Conservation (phyloP, 2,797 vertebrate genomes). For the Phoxinus dragarum region DNA sequence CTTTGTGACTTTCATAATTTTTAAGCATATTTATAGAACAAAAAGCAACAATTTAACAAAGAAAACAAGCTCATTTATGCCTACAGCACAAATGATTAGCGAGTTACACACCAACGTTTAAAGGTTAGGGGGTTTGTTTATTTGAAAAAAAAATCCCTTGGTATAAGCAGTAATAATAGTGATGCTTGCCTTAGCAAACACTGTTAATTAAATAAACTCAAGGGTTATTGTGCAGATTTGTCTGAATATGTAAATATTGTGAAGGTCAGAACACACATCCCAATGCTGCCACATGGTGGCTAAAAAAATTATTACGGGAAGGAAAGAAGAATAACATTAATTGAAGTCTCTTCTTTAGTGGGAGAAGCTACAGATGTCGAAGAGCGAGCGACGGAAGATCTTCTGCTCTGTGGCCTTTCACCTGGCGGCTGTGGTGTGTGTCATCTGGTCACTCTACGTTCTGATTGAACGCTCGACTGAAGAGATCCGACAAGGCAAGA, state of each 20-base stretch:
- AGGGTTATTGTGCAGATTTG: neutral
- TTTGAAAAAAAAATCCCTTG: neutral
- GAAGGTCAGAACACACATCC: neutral
- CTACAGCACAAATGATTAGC: neutral
- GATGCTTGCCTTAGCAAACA: neutral
- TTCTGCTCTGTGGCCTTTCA: constrained; percentile 95
- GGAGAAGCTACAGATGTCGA: constrained; percentile 96
- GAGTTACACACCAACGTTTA: neutral
- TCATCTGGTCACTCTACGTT: constrained; percentile 93
- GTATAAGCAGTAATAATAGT: neutral
- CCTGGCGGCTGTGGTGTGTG: constrained; percentile 90
- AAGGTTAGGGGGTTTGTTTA: neutral
- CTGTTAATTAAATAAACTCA: neutral
- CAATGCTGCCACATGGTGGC: constrained; percentile 33
- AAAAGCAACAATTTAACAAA: neutral
- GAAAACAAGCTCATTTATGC: neutral
- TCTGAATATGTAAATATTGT: neutral
- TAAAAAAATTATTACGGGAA: neutral
- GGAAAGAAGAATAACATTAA: neutral
- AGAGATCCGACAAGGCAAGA: constrained; percentile 92
- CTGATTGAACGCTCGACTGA: constrained; percentile 89
- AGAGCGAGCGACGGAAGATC: constrained; percentile 92
- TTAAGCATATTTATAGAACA: neutral
- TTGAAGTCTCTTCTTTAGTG: constrained; percentile 77
- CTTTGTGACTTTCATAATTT: constrained; percentile 10